A percentile compares a stretch with the other conserved stretches of the same genome.
These are phyloP conservation scores for Rhyacophila brunnea DNA, from an alignment of 1,140 invertebrate species.

Conservation along the genomic window DNA sequence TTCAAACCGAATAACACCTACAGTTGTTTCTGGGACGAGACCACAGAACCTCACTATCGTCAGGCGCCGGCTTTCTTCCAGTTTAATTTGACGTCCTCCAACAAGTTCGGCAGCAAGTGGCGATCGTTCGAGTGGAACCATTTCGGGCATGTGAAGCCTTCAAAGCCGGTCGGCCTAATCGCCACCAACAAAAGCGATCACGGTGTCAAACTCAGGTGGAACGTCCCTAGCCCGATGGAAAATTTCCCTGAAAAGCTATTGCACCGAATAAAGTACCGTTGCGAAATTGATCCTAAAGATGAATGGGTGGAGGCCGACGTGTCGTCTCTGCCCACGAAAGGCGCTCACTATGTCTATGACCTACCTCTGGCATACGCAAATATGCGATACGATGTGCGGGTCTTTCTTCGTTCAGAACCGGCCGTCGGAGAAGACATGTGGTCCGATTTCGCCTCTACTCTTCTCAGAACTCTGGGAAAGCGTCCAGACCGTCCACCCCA, in stretches of 20 bases:
- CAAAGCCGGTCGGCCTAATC: conserved; percentile 56
- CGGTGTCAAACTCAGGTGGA: conserved; percentile 61
- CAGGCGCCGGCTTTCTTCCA: conserved; percentile 57
- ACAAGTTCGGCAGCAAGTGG: conserved; percentile 57
- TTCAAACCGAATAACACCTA: conserved; percentile 35
- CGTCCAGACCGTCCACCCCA: conserved; percentile 61
- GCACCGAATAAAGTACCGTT: conserved; percentile 63
- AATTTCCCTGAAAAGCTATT: conserved; percentile 59
- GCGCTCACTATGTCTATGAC: conserved; percentile 49
- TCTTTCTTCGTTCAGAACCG: conserved; percentile 59
- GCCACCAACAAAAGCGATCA: conserved; percentile 56
- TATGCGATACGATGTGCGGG: conserved; percentile 65
- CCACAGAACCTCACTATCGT: conserved; percentile 60
- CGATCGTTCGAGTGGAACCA: conserved; percentile 59
- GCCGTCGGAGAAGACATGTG: conserved; percentile 58
- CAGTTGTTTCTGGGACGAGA: conserved; percentile 56
- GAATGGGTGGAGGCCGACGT: conserved; percentile 43
- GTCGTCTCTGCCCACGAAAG: neutral
- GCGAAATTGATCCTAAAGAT: conserved; percentile 56
- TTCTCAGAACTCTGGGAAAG: conserved; percentile 59
- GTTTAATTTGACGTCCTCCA: conserved; percentile 56
- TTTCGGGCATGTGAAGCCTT: conserved; percentile 61
- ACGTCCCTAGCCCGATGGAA: conserved; percentile 56
- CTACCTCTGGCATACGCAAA: conserved; percentile 65
- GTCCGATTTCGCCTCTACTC: conserved; percentile 60